Percentiles rank a stretch among this genome's conserved stretches.
phyloP scores from a whole-genome alignment of 1,140 invertebrate species.

The Euwallacea similis region DNA sequence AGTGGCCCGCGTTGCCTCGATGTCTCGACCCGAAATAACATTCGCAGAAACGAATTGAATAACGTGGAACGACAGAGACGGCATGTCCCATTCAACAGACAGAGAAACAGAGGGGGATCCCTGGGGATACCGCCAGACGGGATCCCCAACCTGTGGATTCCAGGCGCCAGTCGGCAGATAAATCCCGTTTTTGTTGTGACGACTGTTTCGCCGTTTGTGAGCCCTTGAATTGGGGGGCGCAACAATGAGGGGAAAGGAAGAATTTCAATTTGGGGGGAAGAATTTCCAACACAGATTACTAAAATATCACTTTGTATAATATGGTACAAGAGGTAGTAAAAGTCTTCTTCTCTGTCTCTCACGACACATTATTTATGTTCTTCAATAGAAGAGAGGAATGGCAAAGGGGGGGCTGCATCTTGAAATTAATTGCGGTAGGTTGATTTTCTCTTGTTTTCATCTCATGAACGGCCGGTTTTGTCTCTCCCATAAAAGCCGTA shows the following conservation, averaged over 20 bases:
- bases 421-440: slow-evolving; percentile 35
- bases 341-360: no score
- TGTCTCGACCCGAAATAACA: slow-evolving; percentile 21
- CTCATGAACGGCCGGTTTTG: slow-evolving; percentile 17
- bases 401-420: slow-evolving; percentile 6
- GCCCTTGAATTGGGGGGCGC: not conserved
- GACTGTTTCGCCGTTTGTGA: slow-evolving; percentile 28
- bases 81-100: slow-evolving; percentile 30
- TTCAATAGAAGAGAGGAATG: not conserved
- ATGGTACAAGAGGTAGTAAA: not conserved
- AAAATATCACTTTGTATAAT: no score
- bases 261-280: not conserved
- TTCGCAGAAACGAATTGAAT: slow-evolving; percentile 22
- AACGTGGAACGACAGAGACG: slow-evolving; percentile 19
- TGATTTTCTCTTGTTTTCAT: slow-evolving; percentile 35
- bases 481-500: slow-evolving; percentile 21
- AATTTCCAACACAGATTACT: not conserved
- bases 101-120: slow-evolving; percentile 17
- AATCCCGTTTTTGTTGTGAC: slow-evolving; percentile 26
- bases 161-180: slow-evolving; percentile 27
- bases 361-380: no score
- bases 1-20: slow-evolving; percentile 7
- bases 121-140: slow-evolving; percentile 7
- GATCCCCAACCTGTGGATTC: slow-evolving; percentile 28
- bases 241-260: no score